These are phyloP conservation scores for Bungarus multicinctus DNA, from an alignment of 2,113 vertebrate genomes.

Conservation along the genomic window DNA sequence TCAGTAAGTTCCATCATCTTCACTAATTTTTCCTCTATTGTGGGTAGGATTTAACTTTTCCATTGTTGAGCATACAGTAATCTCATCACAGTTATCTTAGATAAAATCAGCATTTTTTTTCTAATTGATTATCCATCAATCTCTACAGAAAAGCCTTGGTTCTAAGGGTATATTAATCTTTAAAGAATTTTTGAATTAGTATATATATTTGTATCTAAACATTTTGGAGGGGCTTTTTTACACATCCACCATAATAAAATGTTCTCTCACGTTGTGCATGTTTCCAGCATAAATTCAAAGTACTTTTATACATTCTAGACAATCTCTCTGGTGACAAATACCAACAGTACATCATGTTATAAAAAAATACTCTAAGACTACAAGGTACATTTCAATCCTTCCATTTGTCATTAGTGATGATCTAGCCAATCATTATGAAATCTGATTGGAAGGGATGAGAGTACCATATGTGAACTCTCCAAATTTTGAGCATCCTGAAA, in stretches of 20 bases:
- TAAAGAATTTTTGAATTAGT: too few species aligned
- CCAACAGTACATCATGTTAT: neutral
- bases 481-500: neutral
- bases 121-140: too few species aligned
- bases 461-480: neutral
- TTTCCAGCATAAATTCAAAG: neutral
- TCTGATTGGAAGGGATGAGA: neutral
- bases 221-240: neutral
- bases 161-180: too few species aligned
- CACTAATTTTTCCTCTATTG: neutral
- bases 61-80: too few species aligned
- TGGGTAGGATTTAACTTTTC: neutral
- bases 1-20: neutral
- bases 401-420: neutral
- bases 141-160: too few species aligned
- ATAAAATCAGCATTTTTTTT: too few species aligned
- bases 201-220: too few species aligned
- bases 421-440: neutral
- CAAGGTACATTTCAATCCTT: neutral
- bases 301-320: neutral
- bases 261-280: neutral
- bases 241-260: neutral
- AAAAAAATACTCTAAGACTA: neutral
- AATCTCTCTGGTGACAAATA: neutral
- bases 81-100: too few species aligned